Base-by-base conservation (phyloP, 2,888 invertebrate genomes). In the Drosophila setosimentum region DNA sequence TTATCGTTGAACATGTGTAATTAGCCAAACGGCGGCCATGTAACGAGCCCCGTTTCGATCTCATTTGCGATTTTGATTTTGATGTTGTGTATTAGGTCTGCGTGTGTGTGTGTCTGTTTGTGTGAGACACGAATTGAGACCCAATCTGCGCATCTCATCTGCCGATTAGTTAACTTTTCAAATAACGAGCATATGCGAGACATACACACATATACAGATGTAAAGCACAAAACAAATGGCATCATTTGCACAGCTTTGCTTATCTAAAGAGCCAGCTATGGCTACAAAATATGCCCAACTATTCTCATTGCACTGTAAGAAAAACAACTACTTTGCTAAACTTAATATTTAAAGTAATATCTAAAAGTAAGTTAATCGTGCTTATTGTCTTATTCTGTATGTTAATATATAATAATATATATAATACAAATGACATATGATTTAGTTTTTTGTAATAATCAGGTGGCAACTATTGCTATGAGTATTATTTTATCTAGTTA, bases 101-200 rank as follows among this genome's bases (percentile, higher is more conserved):
- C 42, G 49, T 45, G 35, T 71, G 42, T 33, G 18, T 49, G 18
- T 49, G 51, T 32, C 1, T 55, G 30, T 55, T 29, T 45, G 67
- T 55, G 37, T 37, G 24, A 29, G 62, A 24, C 57, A 75, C 30
- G 48, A 71, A 81, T 54, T 81, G 65, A 57, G 29, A 13, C 57
- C 16, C 37, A 57, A 77, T 82, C 78, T 33, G 27, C 18, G 11
- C 70, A 77, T 77, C 77, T 77, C 82, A 77, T 81, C 77, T 35
- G 48, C 30, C 57, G 82, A 77, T 77, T 81, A 81, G 72, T 37
- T 49, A 77, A 77, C 59, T 78, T 77, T 82, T 77, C 77, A 63
- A 77, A 81, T 77, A 77, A 77, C 60, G 57, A 69, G 29, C 76
- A 76, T 58, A 76, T 69, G 71, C 61, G 77, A 71, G 77, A 71